These are phyloP conservation scores for Typhlichthys eigenmanni DNA, from an alignment of 2,797 vertebrate genomes.

Conservation along the genomic window DNA sequence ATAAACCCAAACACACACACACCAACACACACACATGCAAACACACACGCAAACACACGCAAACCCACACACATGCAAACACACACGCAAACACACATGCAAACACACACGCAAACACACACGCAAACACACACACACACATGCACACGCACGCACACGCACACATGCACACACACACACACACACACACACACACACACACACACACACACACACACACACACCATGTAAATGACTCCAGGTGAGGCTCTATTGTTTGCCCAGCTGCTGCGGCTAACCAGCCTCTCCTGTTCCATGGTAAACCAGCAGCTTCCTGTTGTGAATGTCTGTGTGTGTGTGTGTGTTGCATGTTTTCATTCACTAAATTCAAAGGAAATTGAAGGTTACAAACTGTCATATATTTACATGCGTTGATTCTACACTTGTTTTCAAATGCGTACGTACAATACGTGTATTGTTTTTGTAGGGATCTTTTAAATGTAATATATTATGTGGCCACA, in stretches of 20 bases:
- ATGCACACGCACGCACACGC: too few species aligned
- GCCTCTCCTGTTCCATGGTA: slow-evolving; percentile 57
- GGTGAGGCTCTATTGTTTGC: slow-evolving; percentile 72
- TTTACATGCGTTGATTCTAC: slow-evolving; percentile 27
- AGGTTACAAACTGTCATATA: slow-evolving; percentile 22
- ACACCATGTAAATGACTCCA: slow-evolving; percentile 67
- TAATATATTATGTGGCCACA: slow-evolving; percentile 54
- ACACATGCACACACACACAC: too few species aligned
- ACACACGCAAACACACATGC: too few species aligned
- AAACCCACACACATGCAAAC: too few species aligned
- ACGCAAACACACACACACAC: too few species aligned
- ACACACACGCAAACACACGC: too few species aligned
- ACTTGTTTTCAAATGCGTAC: slow-evolving; percentile 6
- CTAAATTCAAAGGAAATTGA: slow-evolving; percentile 24
- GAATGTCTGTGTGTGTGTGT: slow-evolving; percentile 9
- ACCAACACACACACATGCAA: background rate
- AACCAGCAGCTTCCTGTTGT: slow-evolving; percentile 37
- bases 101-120: too few species aligned
- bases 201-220: background rate
- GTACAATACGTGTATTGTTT: background rate
- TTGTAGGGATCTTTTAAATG: slow-evolving; percentile 1
- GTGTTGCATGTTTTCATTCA: slow-evolving; percentile 2
- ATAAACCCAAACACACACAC: too few species aligned
- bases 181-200: too few species aligned
- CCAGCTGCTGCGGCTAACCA: slow-evolving; percentile 68